Evolutionary conservation across 2,797 vertebrate species (phyloP).

Genomic region (Catamblyrhynchus diadema): DNA sequence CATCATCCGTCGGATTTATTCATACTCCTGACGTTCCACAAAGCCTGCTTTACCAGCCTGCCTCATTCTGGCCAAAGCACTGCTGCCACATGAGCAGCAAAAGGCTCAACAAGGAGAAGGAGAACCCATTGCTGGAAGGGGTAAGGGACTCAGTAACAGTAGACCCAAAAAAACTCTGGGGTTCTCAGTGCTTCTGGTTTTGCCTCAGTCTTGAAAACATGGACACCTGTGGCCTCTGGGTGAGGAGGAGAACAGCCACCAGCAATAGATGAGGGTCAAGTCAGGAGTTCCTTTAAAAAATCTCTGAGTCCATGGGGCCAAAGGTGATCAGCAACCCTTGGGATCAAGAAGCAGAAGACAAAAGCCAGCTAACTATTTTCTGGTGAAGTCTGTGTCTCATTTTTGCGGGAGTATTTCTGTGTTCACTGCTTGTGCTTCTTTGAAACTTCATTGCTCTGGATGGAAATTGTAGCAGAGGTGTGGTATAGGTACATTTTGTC

Average conservation of each 20-base stretch:
- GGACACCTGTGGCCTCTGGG: no score
- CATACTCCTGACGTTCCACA: background rate
- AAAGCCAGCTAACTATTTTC: background rate
- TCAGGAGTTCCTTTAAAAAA: background rate
- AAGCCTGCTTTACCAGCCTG: background rate
- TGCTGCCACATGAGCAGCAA: background rate
- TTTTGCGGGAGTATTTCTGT: background rate
- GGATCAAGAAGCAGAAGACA: background rate
- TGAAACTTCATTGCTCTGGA: background rate
- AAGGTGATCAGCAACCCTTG: background rate
- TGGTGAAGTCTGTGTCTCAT: background rate
- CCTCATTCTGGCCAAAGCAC: background rate
- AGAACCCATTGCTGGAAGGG: background rate
- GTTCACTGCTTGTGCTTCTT: background rate
- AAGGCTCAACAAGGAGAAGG: background rate
- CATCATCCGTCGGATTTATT: fast-evolving
- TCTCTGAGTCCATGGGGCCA: fast-evolving
- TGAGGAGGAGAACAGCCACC: background rate
- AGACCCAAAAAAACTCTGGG: background rate
- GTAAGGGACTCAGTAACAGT: background rate
- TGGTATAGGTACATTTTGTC: background rate
- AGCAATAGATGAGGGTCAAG: background rate
- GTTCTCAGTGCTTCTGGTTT: background rate
- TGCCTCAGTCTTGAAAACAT: background rate
- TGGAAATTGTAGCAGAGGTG: background rate